Evolutionary conservation across 1,140 invertebrate species (phyloP), one percentile per base, ranked within the genome.

Genomic region (Cyrtorhinus lividipennis): DNA sequence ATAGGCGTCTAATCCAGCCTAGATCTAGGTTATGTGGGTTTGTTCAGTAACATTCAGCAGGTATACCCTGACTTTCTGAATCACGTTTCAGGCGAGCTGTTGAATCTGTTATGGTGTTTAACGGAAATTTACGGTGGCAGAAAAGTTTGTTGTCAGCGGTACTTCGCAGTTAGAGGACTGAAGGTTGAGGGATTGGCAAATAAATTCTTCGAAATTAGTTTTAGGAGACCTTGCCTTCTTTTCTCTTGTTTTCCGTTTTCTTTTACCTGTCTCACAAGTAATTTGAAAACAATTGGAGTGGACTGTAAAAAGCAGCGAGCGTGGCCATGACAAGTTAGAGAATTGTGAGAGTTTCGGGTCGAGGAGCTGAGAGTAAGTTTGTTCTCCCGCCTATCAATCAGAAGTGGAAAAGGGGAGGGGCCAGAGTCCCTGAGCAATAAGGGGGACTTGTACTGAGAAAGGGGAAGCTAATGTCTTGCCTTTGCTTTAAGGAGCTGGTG

Each of bases 381-480:
- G 30, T 22, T 53, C 48, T 20, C 48, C 18, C 48, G 48, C 20
- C 48, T 53, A 53, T 53, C 48, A 53, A 53, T 53, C 48, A 53
- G 48, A 53, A 53, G 48, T 12, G 48, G 48, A 20, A 53, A 10
- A 53, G 48, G 12, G 3, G 12, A 20, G 20, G 12, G 48, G 5
- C 10, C 8, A 10, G 20, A 53, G 48, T 53, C 48, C 48, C 48
- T 53, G 10, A 53, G 48, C 48, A 53, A 53, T 53, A 53, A 53
- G 48, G 48, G 20, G 20, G 48, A 53, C 18, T 8, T 53, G 48
- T 53, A 53, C 48, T 10, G 48, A 22, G 48, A 53, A 53, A 53
- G 48, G 48, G 48, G 48, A 22, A 15, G 8, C 48, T 53, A 53
- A 53, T 53, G 48, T 53, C 48, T 53, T 53, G 48, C 48, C 48